Conservation (phyloP, 2,113 vertebrate species). For the Ardeotis arabs region DNA sequence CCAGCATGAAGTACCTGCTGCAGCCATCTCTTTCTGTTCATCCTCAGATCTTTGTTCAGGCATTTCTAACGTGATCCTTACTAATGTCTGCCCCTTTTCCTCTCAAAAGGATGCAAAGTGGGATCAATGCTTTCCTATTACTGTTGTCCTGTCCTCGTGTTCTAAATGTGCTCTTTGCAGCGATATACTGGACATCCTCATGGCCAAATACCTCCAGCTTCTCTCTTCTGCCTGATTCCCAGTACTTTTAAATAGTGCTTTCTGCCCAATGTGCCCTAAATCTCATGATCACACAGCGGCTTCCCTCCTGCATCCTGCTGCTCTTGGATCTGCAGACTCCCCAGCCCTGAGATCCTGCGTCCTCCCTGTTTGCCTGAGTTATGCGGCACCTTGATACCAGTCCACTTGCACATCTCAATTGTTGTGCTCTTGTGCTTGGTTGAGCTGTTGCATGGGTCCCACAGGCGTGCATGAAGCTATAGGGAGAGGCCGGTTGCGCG, state of each 20-base stretch:
- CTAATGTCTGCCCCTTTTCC: neutral
- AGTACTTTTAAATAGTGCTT: neutral
- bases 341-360: fast-evolving
- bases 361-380: neutral
- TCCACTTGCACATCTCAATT: too few relatives aligned
- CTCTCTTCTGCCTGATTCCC: neutral
- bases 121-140: neutral
- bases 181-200: neutral
- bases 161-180: neutral
- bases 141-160: neutral
- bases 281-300: neutral
- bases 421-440: fast-evolving
- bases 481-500: neutral
- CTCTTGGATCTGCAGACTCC: neutral
- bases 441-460: neutral
- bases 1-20: neutral
- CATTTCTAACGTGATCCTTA: neutral
- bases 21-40: neutral
- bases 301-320: neutral
- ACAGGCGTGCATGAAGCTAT: fast-evolving
- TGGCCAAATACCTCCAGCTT: neutral
- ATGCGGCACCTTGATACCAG: fast-evolving
- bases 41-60: neutral
- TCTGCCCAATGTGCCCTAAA: neutral
- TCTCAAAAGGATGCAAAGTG: neutral